A percentile compares a stretch with the other conserved stretches of the same genome.
These are phyloP conservation scores for Hydropsyche tenuis DNA, from an alignment of 1,140 invertebrate species.

Conservation along the genomic window DNA sequence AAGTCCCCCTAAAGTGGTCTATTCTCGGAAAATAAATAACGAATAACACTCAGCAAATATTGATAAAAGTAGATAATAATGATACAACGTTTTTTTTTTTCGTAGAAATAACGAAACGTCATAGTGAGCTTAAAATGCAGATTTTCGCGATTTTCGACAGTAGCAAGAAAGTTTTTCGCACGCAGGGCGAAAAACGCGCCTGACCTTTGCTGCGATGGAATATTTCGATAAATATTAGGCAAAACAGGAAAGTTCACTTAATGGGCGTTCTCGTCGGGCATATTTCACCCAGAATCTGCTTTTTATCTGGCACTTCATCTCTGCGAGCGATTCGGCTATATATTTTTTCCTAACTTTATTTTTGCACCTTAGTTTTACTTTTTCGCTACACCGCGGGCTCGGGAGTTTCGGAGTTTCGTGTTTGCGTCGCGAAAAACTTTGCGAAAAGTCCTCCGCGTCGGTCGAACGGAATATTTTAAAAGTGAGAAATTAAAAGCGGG, in stretches of 20 bases:
- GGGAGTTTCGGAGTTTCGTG: background rate
- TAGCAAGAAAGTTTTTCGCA: background rate
- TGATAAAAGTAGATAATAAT: too few species aligned
- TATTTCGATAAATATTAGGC: slow-evolving; percentile 24
- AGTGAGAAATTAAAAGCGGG: too few species aligned
- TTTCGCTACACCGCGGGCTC: background rate
- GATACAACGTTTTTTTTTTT: too few species aligned
- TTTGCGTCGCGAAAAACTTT: background rate
- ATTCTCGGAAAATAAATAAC: too few species aligned
- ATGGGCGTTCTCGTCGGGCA: slow-evolving; percentile 28
- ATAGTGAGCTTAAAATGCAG: too few species aligned
- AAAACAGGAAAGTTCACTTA: slow-evolving; percentile 32
- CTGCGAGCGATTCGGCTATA: background rate
- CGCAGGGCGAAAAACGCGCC: background rate
- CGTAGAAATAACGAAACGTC: too few species aligned
- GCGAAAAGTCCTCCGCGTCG: background rate
- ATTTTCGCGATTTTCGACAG: too few species aligned
- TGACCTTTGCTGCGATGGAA: slow-evolving; percentile 14
- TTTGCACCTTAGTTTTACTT: background rate
- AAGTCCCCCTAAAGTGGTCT: too few species aligned
- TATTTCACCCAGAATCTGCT: slow-evolving; percentile 30
- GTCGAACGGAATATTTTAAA: too few species aligned
- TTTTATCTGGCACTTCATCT: slow-evolving; percentile 32
- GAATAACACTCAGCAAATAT: too few species aligned
- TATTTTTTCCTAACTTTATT: background rate